Base-by-base conservation (phyloP, 2,888 invertebrate species). In the Oithona nana region DNA sequence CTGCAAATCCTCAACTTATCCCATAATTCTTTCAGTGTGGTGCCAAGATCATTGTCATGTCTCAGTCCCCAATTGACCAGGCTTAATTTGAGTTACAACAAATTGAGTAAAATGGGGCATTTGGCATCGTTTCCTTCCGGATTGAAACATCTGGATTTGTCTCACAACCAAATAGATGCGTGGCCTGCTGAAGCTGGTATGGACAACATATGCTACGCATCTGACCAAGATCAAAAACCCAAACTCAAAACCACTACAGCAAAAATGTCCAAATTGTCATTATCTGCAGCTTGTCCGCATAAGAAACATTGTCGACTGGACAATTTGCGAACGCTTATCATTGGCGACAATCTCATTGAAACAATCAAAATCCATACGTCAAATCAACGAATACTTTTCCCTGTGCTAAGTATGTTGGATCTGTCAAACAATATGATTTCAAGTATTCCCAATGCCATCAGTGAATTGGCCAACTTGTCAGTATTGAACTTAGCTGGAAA, bases 401-500 rank as follows among this genome's bases (percentile, higher is more conserved):
- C 97, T 0, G 86, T 86, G 71, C 79, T 98, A 63, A 90, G 92
- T 2, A 92, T 93, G 85, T 73, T 98, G 70, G 95, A 97, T 72
- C 82, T 97, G 28, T 89, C 90, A 68, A 84, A 87, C 72, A 98
- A 98, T 75, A 77, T 78, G 64, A 73, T 92, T 49, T 79, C 78
- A 67, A 81, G 81, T 67, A 81, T 98, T 49, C 92, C 94, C 0
- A 75, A 82, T 0, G 84, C 86, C 63, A 81, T 97, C 61, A 84
- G 88, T 68, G 86, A 90, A 71, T 79, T 95, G 3, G 79, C 78
- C 64, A 86, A 88, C 72, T 77, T 98, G 1, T 89, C 93, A n/a
- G 93, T 95, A 49, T 78, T 97, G 49, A 95, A 94, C 72, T 81
- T 97, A 57, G 88, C 88, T 70, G 84, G 66, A 4, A 67, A 67